phyloP scores from a whole-genome alignment of 2,113 vertebrate species.

The Gadus chalcogrammus region DNA sequence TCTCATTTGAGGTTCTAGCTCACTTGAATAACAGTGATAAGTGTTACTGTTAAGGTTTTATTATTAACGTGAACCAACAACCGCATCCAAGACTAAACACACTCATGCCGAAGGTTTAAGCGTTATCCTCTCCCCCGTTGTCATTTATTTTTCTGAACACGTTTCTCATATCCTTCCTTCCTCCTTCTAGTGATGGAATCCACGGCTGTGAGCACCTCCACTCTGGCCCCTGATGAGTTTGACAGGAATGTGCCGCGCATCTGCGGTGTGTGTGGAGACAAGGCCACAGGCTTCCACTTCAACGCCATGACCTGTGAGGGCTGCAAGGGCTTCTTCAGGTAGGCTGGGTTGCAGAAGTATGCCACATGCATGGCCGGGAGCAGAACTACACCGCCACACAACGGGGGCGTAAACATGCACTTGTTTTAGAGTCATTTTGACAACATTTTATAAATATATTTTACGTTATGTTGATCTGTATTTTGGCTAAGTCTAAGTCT shows the following conservation, averaged over 20 bases:
- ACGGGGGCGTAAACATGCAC: background rate
- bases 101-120: background rate
- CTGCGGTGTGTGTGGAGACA: slow-evolving; percentile 94
- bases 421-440: too few relatives aligned
- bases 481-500: too few relatives aligned
- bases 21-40: too few relatives aligned
- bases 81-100: too few relatives aligned
- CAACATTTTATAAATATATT: too few relatives aligned
- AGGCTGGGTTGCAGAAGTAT: slow-evolving; percentile 2
- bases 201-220: slow-evolving; percentile 78
- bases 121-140: slow-evolving; percentile 6
- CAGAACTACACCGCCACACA: too few relatives aligned
- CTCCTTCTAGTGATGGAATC: slow-evolving; percentile 75
- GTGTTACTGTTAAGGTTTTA: too few relatives aligned
- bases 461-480: too few relatives aligned
- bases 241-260: slow-evolving; percentile 85
- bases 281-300: slow-evolving; percentile 95
- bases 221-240: slow-evolving; percentile 74
- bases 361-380: background rate
- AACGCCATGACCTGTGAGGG: slow-evolving; percentile 98
- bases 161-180: background rate
- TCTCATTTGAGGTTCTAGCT: too few relatives aligned
- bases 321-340: slow-evolving; percentile 99
- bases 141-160: too few relatives aligned
- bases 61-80: too few relatives aligned